Evolutionary conservation across 2,797 vertebrate genomes (phyloP).

Genomic region (Novumbra hubbsi): DNA sequence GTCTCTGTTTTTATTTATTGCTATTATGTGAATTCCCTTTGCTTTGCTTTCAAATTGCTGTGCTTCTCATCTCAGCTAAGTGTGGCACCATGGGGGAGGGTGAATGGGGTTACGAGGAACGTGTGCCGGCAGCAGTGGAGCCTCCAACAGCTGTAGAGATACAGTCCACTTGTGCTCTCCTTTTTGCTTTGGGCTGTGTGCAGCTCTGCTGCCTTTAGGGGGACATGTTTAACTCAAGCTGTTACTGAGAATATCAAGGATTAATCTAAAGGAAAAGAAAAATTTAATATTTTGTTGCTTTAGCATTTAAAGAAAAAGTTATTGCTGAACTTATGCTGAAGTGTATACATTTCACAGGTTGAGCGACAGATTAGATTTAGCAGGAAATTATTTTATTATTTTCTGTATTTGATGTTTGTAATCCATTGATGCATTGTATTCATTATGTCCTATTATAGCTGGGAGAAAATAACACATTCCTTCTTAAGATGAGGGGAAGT

Average conservation of each 20-base stretch:
- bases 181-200: slow-evolving; percentile 45
- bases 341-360: no score
- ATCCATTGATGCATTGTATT: not conserved
- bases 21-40: slow-evolving; percentile 48
- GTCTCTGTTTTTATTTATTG: slow-evolving; percentile 58
- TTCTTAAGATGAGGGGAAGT: no score
- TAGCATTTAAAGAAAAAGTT: slow-evolving; percentile 20
- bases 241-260: slow-evolving; percentile 35
- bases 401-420: not conserved
- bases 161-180: slow-evolving; percentile 55
- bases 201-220: slow-evolving; percentile 44
- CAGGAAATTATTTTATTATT: not conserved
- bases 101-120: slow-evolving; percentile 17
- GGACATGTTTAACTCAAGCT: slow-evolving; percentile 46
- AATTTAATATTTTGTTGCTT: slow-evolving; percentile 13
- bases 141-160: slow-evolving; percentile 47
- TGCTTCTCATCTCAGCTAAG: slow-evolving; percentile 40
- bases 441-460: not conserved
- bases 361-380: no score
- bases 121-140: slow-evolving; percentile 47
- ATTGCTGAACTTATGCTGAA: no score
- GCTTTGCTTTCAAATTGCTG: slow-evolving; percentile 39
- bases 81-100: slow-evolving; percentile 33
- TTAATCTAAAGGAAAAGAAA: slow-evolving; percentile 19
- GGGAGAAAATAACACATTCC: no score